These are phyloP conservation scores for Chionodraco myersi DNA, from an alignment of 2,113 vertebrate genomes.

Conservation along the genomic window DNA sequence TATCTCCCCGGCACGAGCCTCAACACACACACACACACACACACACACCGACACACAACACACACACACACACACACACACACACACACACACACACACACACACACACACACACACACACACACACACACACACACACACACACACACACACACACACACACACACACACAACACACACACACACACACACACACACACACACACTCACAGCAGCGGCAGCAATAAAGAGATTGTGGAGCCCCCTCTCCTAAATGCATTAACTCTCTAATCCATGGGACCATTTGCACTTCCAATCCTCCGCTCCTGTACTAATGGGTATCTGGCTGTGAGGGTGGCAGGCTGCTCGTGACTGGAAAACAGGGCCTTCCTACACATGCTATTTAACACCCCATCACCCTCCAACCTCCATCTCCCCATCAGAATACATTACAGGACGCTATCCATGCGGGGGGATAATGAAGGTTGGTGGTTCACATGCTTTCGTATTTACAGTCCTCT, in stretches of 20 bases:
- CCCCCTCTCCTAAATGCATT: conserved; percentile 86
- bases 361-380: conserved; percentile 78
- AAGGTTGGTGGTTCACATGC: conserved; percentile 52
- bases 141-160: conserved; percentile 9
- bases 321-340: conserved; percentile 78
- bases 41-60: no score
- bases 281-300: conserved; percentile 91
- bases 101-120: conserved; percentile 35
- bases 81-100: conserved; percentile 10
- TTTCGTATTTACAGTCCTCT: conserved; percentile 70
- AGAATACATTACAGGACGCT: conserved; percentile 84
- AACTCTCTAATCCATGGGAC: conserved; percentile 84
- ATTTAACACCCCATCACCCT: conserved; percentile 87
- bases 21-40: conserved; percentile 45
- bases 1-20: conserved; percentile 60
- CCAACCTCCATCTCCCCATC: conserved; percentile 84
- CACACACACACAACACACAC: conserved; percentile 4
- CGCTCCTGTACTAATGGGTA: conserved; percentile 84
- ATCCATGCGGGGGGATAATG: conserved; percentile 73
- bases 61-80: conserved; percentile 3
- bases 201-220: conserved; percentile 39
- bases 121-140: conserved; percentile 18
- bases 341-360: conserved; percentile 40
- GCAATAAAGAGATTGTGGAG: conserved; percentile 74
- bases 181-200: conserved; percentile 34